These are phyloP conservation scores for Lumbricus terrestris DNA, from an alignment of 2,888 invertebrate genomes.

Conservation along the genomic window DNA sequence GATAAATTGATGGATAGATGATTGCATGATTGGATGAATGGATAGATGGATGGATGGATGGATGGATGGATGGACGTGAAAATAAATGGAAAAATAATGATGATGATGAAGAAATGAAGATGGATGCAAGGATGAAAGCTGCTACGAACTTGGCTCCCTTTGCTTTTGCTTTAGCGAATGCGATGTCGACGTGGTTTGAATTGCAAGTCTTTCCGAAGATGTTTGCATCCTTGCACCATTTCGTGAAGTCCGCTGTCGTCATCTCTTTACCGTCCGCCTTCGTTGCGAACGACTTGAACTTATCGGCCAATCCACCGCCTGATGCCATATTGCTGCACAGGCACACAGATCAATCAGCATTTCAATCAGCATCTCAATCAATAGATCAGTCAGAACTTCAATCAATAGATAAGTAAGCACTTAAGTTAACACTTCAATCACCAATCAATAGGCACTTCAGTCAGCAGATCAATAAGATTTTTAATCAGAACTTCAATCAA, in stretches of 20 bases:
- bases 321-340: conserved; percentile 22
- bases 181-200: conserved; percentile 39
- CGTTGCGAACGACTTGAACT: conserved; percentile 32
- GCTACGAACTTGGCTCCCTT: conserved; percentile 25
- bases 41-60: no score
- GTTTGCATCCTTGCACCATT: conserved; percentile 37
- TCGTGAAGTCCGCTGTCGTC: conserved; percentile 36
- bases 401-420: no score
- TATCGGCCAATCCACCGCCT: conserved; percentile 23
- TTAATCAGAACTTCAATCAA: background rate
- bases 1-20: no score
- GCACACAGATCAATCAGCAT: background rate
- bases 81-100: background rate
- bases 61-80: no score
- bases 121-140: background rate
- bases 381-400: no score
- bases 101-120: background rate
- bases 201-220: conserved; percentile 36
- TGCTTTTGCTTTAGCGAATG: conserved; percentile 37
- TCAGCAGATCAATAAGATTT: no score
- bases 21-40: background rate
- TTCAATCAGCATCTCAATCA: no score
- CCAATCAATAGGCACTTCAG: background rate
- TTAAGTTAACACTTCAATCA: background rate
- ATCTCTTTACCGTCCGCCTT: conserved; percentile 29